Evolutionary conservation across 2,113 vertebrate species (phyloP).

Genomic region (Tapirus terrestris): DNA sequence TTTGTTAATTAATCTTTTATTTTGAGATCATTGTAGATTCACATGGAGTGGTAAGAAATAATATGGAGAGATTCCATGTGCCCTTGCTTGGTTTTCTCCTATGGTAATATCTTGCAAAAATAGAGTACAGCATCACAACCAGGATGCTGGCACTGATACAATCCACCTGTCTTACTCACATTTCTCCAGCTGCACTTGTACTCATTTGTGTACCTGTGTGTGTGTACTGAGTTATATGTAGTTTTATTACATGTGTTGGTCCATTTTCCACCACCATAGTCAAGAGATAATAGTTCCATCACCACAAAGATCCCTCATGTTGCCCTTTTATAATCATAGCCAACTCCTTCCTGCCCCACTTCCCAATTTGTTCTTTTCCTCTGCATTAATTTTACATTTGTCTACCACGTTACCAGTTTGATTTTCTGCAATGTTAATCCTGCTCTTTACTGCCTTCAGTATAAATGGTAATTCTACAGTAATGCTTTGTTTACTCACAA

Average conservation of each 20-base stretch:
- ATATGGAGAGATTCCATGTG: not conserved
- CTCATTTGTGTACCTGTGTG: not conserved
- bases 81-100: not conserved
- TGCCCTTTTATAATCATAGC: not conserved
- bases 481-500: not conserved
- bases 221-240: not conserved
- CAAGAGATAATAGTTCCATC: not conserved
- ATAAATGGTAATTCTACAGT: not conserved
- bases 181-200: not conserved
- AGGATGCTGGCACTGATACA: not conserved
- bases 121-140: not conserved
- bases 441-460: not conserved
- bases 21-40: not conserved
- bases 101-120: not conserved
- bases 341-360: not conserved
- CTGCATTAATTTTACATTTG: not conserved
- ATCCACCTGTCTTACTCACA: not conserved
- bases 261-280: not conserved
- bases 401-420: not conserved
- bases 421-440: not conserved
- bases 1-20: conserved; percentile 2
- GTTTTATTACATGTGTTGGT: not conserved
- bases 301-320: not conserved
- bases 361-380: not conserved
- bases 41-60: not conserved